Evolutionary conservation across 2,797 vertebrate species (phyloP), one percentile per base, ranked within the genome.

Genomic region (Pachyuromys duprasi): DNA sequence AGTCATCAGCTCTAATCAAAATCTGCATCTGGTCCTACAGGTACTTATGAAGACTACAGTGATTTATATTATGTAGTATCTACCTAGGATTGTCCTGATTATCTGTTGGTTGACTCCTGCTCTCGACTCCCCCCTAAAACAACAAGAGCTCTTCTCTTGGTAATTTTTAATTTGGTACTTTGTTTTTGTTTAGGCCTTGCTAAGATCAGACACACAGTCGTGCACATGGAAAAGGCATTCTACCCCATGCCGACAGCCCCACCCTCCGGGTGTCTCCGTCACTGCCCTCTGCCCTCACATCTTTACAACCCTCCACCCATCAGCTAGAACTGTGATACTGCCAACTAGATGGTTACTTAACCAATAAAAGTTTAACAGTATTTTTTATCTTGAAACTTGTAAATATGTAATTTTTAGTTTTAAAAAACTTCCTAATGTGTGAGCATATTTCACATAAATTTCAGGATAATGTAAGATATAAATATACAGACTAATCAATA

Each of bases 371-470:
- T 42, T 72, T 74, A 60, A 80, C 22, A 86, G 60, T 62, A 87
- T 75, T 67, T 84, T 55, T 86, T 49, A 31, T 90, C 72, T 65
- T 86, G 76, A 93, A 93, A 81, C 5, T 70, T 36, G 62, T 60
- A 7, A 39, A 70, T 74, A 24, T 22, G 63, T 42, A 67, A 42
- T 57, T 55, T 57, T 57, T 63, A 72, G 39, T 76, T 94, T 86
- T 79, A 17, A 67, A 82, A 92, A 39, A n/a, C 36, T 87, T 24
- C 26, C 39, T 80, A 78, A 49, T 74, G 70, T 75, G 80, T 62
- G 14, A 90, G 17, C 20, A 65, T 33, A 93, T 90, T 83, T 69
- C 82, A 86, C 22, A 69, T 86, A 86, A n/a, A 81, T 89, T 93
- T 86, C 60, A 81, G 55, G 49, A 90, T 79, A 82, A 67, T 67